Conservation (phyloP, 2,113 vertebrate genomes). For the Hippocampus guttulatus region DNA sequence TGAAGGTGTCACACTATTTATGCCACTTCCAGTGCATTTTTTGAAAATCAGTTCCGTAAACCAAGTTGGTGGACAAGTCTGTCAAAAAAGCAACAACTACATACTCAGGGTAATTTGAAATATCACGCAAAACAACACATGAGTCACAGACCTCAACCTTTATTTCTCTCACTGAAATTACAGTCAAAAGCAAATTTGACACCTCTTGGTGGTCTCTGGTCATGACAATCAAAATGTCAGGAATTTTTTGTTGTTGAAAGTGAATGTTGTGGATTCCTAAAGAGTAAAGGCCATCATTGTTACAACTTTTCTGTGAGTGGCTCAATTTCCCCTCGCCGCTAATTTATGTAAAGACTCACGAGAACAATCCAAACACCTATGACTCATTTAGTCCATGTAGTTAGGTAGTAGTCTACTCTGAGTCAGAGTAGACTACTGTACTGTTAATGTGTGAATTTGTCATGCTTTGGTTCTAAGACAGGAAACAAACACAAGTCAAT, state of each 20-base stretch:
- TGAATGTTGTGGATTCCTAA: conserved; percentile 7
- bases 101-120: too few species aligned
- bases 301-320: conserved; percentile 10
- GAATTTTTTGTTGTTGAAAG: conserved; percentile 14
- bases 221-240: conserved; percentile 6
- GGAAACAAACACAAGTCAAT: conserved; percentile 30
- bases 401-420: conserved; percentile 4
- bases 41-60: too few species aligned
- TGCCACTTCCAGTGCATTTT: too few species aligned
- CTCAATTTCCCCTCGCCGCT: conserved; percentile 33
- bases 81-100: too few species aligned
- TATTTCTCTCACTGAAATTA: background rate
- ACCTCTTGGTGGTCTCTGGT: background rate
- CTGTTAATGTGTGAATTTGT: conserved; percentile 10
- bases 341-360: conserved; percentile 16
- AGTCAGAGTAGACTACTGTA: conserved; percentile 24
- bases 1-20: too few species aligned
- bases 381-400: conserved; percentile 34
- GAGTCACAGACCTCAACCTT: background rate
- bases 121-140: background rate
- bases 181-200: background rate
- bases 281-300: conserved; percentile 1
- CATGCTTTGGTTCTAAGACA: conserved; percentile 7
- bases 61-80: too few species aligned
- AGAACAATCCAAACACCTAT: conserved; percentile 5